These are phyloP conservation scores for Phyto melanocephala DNA, from an alignment of 2,888 invertebrate genomes.

Conservation along the genomic window DNA sequence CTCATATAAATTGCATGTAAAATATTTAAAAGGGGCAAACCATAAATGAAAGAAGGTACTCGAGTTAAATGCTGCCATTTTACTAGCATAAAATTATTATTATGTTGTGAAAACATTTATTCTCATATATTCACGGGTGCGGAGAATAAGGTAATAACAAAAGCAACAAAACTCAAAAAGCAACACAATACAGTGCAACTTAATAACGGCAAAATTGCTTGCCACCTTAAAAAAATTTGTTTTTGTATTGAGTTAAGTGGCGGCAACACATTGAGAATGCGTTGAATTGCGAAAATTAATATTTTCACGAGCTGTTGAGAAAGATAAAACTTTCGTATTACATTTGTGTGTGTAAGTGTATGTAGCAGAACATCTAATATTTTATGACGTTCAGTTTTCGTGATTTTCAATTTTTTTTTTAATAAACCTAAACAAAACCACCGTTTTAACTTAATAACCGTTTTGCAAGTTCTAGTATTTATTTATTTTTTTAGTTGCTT, in stretches of 20 bases:
- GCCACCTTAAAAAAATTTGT: constrained; percentile 39
- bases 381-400: background rate
- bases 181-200: constrained; percentile 26
- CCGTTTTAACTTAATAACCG: constrained; percentile 51
- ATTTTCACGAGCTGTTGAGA: constrained; percentile 60
- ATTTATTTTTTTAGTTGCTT: constrained; percentile 15
- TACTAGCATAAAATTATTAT: constrained; percentile 17
- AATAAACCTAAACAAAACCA: constrained; percentile 53
- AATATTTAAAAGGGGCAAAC: constrained; percentile 7
- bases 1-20: background rate
- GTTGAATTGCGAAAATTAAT: constrained; percentile 62
- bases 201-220: constrained; percentile 2
- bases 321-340: constrained; percentile 47
- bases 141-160: constrained; percentile 5
- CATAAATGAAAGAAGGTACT: constrained; percentile 39
- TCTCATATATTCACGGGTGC: background rate
- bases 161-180: background rate
- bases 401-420: background rate
- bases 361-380: background rate
- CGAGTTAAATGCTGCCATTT: constrained; percentile 54
- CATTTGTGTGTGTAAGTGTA: background rate
- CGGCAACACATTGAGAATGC: constrained; percentile 67
- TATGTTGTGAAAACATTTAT: constrained; percentile 36
- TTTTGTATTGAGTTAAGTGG: constrained; percentile 66
- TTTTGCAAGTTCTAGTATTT: constrained; percentile 22